A percentile compares a stretch with the other conserved stretches of the same genome.
Conservation (phyloP, 2,888 invertebrate species). For the Zaprionus lineosus region DNA sequence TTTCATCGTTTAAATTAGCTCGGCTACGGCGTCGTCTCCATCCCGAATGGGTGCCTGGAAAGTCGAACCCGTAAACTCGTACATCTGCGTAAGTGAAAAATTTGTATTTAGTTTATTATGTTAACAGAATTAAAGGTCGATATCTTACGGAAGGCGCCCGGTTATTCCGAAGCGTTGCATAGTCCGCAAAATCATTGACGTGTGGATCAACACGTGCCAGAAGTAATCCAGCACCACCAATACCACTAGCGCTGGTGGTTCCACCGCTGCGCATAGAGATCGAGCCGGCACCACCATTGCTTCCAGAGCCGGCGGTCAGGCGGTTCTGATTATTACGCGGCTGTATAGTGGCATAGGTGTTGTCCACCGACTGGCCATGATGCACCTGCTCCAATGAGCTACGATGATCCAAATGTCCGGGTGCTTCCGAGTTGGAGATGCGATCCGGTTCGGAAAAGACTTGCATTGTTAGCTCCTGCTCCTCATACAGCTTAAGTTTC, state of each 20-base stretch:
- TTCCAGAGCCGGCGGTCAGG: conserved; percentile 43
- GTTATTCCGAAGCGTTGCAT: conserved; percentile 83
- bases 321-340: conserved; percentile 79
- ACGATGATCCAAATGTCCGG: conserved; percentile 80
- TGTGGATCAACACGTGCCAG: conserved; percentile 74
- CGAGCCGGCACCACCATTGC: conserved; percentile 58
- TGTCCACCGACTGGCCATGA: conserved; percentile 81
- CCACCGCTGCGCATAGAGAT: conserved; percentile 66
- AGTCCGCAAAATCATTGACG: conserved; percentile 82
- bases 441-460: conserved; percentile 91
- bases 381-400: conserved; percentile 81
- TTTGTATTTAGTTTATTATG: neutral
- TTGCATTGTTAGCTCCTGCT: conserved; percentile 96
- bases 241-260: conserved; percentile 54
- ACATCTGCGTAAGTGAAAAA: conserved; percentile 64
- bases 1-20: conserved; percentile 79
- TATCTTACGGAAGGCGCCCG: conserved; percentile 81
- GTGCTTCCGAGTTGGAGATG: conserved; percentile 81
- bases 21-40: conserved; percentile 82
- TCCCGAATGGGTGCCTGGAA: conserved; percentile 87
- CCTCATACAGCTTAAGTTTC: conserved; percentile 94
- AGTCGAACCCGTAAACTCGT: conserved; percentile 86
- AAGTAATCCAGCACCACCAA: conserved; percentile 55
- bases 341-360: conserved; percentile 83
- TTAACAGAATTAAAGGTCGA: neutral